Evolutionary conservation across 2,888 invertebrate genomes (phyloP).

Genomic region (Craniophora ligustri): DNA sequence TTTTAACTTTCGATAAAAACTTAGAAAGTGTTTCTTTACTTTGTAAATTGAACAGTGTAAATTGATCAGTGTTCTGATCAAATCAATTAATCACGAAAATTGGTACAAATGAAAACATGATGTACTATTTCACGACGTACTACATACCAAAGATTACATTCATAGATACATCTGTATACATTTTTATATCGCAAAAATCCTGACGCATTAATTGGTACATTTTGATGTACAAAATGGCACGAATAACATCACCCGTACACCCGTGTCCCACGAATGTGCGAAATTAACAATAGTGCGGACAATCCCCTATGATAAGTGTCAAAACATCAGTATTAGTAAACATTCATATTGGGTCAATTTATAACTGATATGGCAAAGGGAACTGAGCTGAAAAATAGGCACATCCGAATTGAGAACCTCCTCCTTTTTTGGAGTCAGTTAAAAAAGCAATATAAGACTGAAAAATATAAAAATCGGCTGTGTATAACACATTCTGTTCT

Average conservation of each 20-base stretch:
- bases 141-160: slow-evolving; percentile 9
- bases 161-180: slow-evolving; percentile 10
- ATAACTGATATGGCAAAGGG: not conserved
- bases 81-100: not conserved
- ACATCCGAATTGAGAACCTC: too few species aligned
- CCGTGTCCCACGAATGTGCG: slow-evolving; percentile 25
- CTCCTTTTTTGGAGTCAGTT: too few species aligned
- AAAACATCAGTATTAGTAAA: not conserved
- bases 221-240: slow-evolving; percentile 36
- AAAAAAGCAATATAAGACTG: too few species aligned
- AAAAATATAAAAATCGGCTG: too few species aligned
- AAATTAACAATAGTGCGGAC: slow-evolving; percentile 34
- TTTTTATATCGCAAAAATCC: slow-evolving; percentile 3
- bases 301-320: slow-evolving; percentile 28
- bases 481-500: too few species aligned
- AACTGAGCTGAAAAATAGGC: too few species aligned
- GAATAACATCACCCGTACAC: slow-evolving; percentile 32
- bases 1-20: too few species aligned
- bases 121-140: too few species aligned
- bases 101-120: slow-evolving; percentile 34
- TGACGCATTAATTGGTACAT: slow-evolving; percentile 14
- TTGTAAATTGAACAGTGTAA: too few species aligned
- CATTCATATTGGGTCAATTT: not conserved
- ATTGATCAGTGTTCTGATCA: not conserved
- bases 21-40: too few species aligned